Evolutionary conservation across 2,888 invertebrate genomes (phyloP).

Genomic region (Thereva nobilitata): DNA sequence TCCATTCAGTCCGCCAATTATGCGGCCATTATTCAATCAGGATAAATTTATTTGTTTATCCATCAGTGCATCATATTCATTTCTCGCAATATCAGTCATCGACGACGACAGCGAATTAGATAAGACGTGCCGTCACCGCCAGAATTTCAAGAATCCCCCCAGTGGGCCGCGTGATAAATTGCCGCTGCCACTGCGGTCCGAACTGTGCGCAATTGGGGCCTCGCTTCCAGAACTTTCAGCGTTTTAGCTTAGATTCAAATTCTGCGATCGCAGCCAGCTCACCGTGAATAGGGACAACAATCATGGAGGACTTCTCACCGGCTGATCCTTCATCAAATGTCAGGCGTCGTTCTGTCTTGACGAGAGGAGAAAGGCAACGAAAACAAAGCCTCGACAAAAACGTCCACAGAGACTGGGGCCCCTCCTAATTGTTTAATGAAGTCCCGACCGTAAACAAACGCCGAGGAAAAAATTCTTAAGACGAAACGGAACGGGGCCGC

Average conservation of each 20-base stretch:
- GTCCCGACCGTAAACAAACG: slow-evolving; percentile 42
- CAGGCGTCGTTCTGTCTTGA: slow-evolving; percentile 25
- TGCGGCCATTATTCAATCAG: slow-evolving; percentile 58
- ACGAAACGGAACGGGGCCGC: neutral
- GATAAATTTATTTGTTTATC: slow-evolving; percentile 60
- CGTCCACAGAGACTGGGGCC: slow-evolving; percentile 25
- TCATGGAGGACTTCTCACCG: slow-evolving; percentile 24
- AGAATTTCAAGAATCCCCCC: slow-evolving; percentile 6
- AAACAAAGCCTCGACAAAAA: slow-evolving; percentile 27
- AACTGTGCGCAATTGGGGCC: too few species aligned
- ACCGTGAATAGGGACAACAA: too few species aligned
- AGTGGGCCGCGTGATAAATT: neutral
- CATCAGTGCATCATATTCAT: slow-evolving; percentile 35
- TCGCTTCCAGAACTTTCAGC: too few species aligned
- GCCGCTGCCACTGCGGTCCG: too few species aligned
- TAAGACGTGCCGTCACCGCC: slow-evolving; percentile 27
- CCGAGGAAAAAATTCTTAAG: slow-evolving; percentile 24
- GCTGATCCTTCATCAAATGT: slow-evolving; percentile 24
- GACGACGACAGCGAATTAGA: slow-evolving; percentile 11
- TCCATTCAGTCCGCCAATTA: slow-evolving; percentile 60
- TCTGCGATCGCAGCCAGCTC: too few species aligned
- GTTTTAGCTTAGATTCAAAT: too few species aligned
- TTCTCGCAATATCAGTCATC: slow-evolving; percentile 10
- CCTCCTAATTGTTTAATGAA: slow-evolving; percentile 42
- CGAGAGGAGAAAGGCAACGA: slow-evolving; percentile 27